Conservation (phyloP, 2,888 invertebrate species). For the Rhaphigaster nebulosa region DNA sequence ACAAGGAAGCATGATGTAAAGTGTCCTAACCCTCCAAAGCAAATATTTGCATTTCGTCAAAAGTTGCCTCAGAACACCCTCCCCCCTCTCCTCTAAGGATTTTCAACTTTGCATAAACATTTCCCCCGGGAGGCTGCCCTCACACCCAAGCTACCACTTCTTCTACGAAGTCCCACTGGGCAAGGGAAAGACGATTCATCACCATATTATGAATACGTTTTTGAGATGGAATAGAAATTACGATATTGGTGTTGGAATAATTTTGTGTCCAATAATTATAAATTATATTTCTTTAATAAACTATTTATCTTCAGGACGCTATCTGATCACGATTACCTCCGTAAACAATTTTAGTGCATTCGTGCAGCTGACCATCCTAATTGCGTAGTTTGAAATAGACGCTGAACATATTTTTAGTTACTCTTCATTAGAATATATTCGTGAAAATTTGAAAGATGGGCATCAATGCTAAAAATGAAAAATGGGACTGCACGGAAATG, state of each 20-base stretch:
- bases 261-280: background rate
- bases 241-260: background rate
- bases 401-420: too few relatives aligned
- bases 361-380: too few relatives aligned
- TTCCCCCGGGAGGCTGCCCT: constrained; percentile 2
- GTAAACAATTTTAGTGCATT: too few relatives aligned
- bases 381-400: too few relatives aligned
- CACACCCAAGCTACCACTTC: background rate
- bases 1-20: constrained; percentile 15
- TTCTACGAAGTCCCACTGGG: background rate
- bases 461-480: too few relatives aligned
- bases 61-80: background rate
- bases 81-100: background rate
- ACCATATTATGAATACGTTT: background rate
- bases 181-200: background rate
- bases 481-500: too few relatives aligned
- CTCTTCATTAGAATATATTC: too few relatives aligned
- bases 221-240: background rate
- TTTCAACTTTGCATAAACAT: constrained; percentile 45
- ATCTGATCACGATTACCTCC: too few relatives aligned
- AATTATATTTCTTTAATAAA: too few relatives aligned
- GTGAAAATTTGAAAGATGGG: too few relatives aligned
- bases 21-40: constrained; percentile 14
- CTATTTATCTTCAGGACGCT: too few relatives aligned
- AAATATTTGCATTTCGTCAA: constrained; percentile 44